Base-by-base conservation (phyloP, 2,888 invertebrate genomes). In the Pheosia gnoma region DNA sequence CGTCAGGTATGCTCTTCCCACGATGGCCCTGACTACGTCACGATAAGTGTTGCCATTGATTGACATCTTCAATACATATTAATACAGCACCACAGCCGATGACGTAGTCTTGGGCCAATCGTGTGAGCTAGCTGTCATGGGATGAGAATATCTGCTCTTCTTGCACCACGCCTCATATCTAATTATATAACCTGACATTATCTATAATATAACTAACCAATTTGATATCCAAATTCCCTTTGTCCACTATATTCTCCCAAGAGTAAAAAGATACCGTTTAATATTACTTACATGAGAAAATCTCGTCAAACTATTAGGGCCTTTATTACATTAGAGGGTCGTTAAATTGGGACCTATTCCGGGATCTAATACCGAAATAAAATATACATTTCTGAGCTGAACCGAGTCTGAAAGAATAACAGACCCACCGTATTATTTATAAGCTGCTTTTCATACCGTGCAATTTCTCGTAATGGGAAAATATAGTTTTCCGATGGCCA, bases 251-350 rank as follows among this genome's bases (percentile, higher is more conserved):
- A 52, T 25, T 0, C 47, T 41, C 47, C 11, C 9, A 47, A 47
- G 7, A 52, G 52, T 52, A 52, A 47, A n/a, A 10, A 57, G 66
- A 11, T 11, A 11, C 47, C 5, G 11, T 47, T 47, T n/a, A 25
- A 11, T 47, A n/a, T 47, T 9, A 45, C 9, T 4, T 45, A n/a
- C 5, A 4, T 39, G 6, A 39, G 55, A n/a, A 13, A 38, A 55
- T 55, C 55, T 55, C 39, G 6, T 13, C 55, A 55, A 38, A 55
- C 55, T 55, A 55, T 55, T 55, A 8, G 10, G 36, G 38, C n/a
- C 25, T 10, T 11, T 25, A 25, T n/a, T 55, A 55, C 39, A 39
- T 7, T 38, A 39, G 7, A 55, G 55, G 55, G 5, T 41, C 9
- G 38, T 11, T 55, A 55, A 55, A 39, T 55, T 39, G 13, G 10